A percentile compares a stretch with the other conserved stretches of the same genome.
Evolutionary conservation across 2,797 vertebrate species (phyloP).

Genomic region (Gila robusta): DNA sequence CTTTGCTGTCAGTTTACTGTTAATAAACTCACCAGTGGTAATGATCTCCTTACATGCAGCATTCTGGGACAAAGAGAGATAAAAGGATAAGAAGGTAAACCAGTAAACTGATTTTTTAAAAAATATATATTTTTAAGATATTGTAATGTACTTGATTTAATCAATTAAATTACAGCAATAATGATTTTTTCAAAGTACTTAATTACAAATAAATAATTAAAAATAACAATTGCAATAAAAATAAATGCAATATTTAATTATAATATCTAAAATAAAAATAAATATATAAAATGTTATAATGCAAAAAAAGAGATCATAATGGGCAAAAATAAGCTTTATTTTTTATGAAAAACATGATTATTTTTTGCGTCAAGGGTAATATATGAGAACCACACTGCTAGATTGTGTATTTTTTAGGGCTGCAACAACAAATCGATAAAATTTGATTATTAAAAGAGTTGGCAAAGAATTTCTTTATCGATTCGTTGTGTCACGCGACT

Average conservation of each 20-base stretch:
- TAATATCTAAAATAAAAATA: not conserved
- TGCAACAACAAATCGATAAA: too few relatives aligned
- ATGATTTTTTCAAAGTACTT: too few relatives aligned
- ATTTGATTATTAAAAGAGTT: too few relatives aligned
- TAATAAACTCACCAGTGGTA: conserved; percentile 94
- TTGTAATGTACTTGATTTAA: not conserved
- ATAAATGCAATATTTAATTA: not conserved
- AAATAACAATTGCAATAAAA: not conserved
- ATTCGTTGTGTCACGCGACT: too few relatives aligned
- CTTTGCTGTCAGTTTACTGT: conserved; percentile 99
- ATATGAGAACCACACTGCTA: not conserved
- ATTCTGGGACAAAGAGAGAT: conserved; percentile 80
- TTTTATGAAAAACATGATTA: not conserved
- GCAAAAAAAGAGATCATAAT: too few relatives aligned
- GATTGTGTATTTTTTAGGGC: not conserved
- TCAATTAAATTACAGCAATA: too few relatives aligned
- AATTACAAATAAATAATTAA: not conserved
- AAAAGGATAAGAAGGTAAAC: conserved; percentile 21
- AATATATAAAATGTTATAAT: not conserved
- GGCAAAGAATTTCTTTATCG: too few relatives aligned
- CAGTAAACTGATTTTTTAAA: not conserved
- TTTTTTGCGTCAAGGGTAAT: not conserved
- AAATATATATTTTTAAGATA: not conserved
- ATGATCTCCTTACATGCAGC: conserved; percentile 97
- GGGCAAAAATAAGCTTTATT: not conserved